Percentiles rank a stretch among this genome's conserved stretches.
Conservation (phyloP, 2,113 vertebrate species). For the Apodemus speciosus region DNA sequence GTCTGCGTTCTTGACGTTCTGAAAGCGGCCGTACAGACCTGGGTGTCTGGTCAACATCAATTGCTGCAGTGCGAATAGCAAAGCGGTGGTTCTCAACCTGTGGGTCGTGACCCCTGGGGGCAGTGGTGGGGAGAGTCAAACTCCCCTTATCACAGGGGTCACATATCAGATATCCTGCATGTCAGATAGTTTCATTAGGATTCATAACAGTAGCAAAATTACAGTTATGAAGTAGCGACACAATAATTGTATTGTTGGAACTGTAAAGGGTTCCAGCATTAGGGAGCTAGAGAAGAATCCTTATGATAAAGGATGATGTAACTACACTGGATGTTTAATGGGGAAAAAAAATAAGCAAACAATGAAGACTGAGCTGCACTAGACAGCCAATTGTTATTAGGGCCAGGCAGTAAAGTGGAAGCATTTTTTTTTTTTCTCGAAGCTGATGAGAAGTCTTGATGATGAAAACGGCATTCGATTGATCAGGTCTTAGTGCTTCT, state of each 20-base stretch:
- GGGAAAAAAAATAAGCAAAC: neutral
- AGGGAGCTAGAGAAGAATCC: neutral
- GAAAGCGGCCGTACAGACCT: slow-evolving; percentile 35
- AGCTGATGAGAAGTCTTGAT: slow-evolving; percentile 63
- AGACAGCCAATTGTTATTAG: neutral
- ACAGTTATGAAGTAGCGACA: neutral
- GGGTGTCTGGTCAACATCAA: neutral
- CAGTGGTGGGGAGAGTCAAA: too few species aligned
- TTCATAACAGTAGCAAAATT: neutral
- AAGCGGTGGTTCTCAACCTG: neutral
- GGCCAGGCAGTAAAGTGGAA: slow-evolving; percentile 39
- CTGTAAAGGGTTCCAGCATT: neutral
- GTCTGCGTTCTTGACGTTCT: neutral
- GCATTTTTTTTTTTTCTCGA: neutral
- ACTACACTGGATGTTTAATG: neutral
- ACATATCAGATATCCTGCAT: neutral
- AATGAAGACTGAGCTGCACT: neutral
- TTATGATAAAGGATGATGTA: neutral
- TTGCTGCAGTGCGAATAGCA: neutral
- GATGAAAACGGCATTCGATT: neutral
- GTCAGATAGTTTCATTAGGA: neutral
- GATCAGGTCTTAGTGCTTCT: neutral
- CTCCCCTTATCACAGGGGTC: neutral
- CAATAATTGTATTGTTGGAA: neutral
- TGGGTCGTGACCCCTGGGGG: neutral